Conservation (phyloP, 2,888 invertebrate species). For the Dusona sp. region DNA sequence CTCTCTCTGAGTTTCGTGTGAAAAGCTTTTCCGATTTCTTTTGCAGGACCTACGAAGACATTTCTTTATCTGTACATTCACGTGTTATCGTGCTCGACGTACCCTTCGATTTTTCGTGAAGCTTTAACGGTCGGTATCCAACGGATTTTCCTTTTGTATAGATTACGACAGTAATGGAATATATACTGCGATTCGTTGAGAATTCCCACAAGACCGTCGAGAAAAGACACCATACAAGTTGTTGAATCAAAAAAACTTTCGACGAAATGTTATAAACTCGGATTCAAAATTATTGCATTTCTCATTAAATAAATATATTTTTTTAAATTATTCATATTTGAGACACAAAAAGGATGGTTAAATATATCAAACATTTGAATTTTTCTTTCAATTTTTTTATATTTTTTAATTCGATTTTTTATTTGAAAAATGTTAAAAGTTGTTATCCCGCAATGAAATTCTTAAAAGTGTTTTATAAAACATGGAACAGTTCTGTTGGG, state of each 20-base stretch:
- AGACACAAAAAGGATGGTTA: background rate
- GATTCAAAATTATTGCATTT: background rate
- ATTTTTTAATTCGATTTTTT: background rate
- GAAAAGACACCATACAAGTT: constrained; percentile 32
- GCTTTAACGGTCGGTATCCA: constrained; percentile 52
- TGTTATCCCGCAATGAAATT: background rate
- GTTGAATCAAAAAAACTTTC: constrained; percentile 34
- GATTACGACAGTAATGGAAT: constrained; percentile 11
- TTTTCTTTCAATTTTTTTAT: background rate
- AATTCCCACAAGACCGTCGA: constrained; percentile 4
- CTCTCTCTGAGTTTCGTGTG: constrained; percentile 54
- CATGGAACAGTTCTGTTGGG: background rate
- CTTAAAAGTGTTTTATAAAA: background rate
- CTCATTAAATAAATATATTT: background rate
- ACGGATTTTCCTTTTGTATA: constrained; percentile 31
- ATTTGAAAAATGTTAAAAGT: background rate
- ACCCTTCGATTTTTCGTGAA: constrained; percentile 42
- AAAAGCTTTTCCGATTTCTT: constrained; percentile 28
- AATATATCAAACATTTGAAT: background rate
- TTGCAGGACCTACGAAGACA: constrained; percentile 1
- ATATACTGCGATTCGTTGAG: background rate
- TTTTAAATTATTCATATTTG: background rate
- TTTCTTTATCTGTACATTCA: constrained; percentile 6
- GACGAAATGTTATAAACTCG: background rate
- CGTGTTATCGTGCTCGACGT: constrained; percentile 13